These are phyloP conservation scores for Ia io DNA, from an alignment of 2,113 vertebrate genomes.

Conservation along the genomic window DNA sequence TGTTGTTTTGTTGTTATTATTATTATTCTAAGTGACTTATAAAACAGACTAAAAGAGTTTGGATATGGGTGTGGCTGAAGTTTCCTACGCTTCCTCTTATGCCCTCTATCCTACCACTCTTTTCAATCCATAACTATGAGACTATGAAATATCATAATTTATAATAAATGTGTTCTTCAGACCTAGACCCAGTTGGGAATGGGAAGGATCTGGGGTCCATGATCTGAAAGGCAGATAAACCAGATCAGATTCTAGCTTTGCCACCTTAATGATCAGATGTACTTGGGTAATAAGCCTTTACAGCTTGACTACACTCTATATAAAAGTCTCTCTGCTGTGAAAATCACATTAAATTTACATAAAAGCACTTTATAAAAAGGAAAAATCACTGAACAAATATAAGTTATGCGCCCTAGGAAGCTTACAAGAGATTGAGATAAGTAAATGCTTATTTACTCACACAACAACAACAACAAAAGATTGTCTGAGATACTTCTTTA, in stretches of 20 bases:
- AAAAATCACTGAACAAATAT: not conserved
- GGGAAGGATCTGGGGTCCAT: not conserved
- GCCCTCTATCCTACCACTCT: not conserved
- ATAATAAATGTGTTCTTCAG: not conserved
- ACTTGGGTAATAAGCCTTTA: not conserved
- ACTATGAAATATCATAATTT: not conserved
- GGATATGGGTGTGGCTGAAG: not conserved
- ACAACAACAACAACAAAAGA: not conserved
- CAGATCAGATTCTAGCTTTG: not conserved
- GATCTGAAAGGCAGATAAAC: not conserved
- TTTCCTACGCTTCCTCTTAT: not conserved
- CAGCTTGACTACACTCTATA: not conserved
- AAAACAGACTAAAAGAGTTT: not conserved
- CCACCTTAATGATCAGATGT: not conserved
- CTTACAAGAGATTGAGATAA: not conserved
- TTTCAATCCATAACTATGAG: not conserved
- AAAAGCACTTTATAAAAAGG: not conserved
- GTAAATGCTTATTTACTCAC: not conserved
- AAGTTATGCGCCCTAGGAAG: not conserved
- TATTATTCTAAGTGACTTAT: not conserved
- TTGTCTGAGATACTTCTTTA: not conserved
- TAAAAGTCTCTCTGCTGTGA: not conserved
- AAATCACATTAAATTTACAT: not conserved
- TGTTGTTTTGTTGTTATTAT: not conserved
- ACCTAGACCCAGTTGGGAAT: not conserved